These are phyloP conservation scores for Eremophila alpestris DNA, from an alignment of 2,797 vertebrate genomes.

Conservation along the genomic window DNA sequence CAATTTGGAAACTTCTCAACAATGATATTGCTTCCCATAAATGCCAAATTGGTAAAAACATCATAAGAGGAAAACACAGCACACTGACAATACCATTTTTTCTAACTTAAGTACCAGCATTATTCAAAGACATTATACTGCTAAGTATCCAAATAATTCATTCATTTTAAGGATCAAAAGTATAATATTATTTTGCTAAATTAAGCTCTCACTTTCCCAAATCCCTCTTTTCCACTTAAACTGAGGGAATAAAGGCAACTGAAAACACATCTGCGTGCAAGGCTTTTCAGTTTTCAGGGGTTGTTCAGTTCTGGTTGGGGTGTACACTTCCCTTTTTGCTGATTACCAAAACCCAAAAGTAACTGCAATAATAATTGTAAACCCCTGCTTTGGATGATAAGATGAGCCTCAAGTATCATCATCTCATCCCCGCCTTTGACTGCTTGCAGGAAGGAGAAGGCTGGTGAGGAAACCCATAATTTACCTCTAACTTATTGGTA, in stretches of 20 bases:
- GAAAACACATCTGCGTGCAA: background rate
- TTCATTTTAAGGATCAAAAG: slow-evolving; percentile 38
- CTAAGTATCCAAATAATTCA: slow-evolving; percentile 62
- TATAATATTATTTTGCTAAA: slow-evolving; percentile 50
- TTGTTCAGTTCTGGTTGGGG: background rate
- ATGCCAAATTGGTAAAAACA: slow-evolving; percentile 63
- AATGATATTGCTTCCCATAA: slow-evolving; percentile 67
- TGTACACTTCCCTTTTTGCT: background rate
- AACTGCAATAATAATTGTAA: background rate
- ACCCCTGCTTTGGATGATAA: background rate
- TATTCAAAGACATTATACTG: slow-evolving; percentile 70
- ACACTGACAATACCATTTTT: slow-evolving; percentile 46
- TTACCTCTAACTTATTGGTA: background rate
- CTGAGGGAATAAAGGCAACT: background rate
- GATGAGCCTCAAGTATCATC: background rate
- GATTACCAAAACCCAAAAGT: background rate
- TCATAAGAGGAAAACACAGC: slow-evolving; percentile 40
- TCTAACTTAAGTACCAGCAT: slow-evolving; percentile 47
- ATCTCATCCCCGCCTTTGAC: background rate
- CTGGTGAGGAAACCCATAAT: background rate
- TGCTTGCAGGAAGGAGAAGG: background rate
- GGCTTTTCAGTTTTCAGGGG: background rate
- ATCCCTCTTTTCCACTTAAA: slow-evolving; percentile 42
- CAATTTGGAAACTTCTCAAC: slow-evolving; percentile 72
- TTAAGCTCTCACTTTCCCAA: slow-evolving; percentile 14